Evolutionary conservation across 2,888 invertebrate species (phyloP), one percentile per base, ranked within the genome.

Genomic region (Didymodactylos carnosus): DNA sequence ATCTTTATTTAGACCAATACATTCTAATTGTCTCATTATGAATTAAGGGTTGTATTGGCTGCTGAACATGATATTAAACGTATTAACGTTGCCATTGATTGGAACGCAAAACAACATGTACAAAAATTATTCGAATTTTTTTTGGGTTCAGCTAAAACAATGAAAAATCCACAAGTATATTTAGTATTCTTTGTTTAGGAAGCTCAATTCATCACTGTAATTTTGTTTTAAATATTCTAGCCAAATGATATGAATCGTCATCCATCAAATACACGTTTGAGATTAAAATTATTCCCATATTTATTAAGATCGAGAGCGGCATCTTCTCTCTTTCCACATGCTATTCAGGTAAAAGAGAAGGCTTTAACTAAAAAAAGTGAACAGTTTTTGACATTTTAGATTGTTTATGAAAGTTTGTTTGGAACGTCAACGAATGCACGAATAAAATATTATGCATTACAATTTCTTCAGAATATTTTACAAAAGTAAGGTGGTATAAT

Each of bases 351-450:
- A 80, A 19, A 23, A 6, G 2, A 16, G n/a, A 35, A n/a, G 16
- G 10, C 4, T 70, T 11, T 70, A 19, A 39, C 13, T n/a, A 5
- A 43, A 5, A 11, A 14, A 3, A 19, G 6, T n/a, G 11, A 35
- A 23, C 6, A 29, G 16, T 19, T 75, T 73, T 72, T 74, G 77
- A 73, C n/a, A 49, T 71, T 81, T 53, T 83, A 88, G 89, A 88
- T 91, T 49, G 88, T 92, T 72, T 93, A 92, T 83, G 91, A 92
- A 78, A 89, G 91, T 5, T 84, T 94, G 16, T 92, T 90, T 82
- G 92, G 91, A 39, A 43, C n/a, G n/a, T 89, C 89, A 78, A 91
- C 91, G 0, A 92, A 92, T 83, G 86, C 88, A 0, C 89, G 91
- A 78, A 86, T 94, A 75, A 90, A 91, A 78, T 88, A 88, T 10